A percentile compares a stretch with the other conserved stretches of the same genome.
Conservation (phyloP, 2,797 vertebrate genomes). For the Synanceia verrucosa region DNA sequence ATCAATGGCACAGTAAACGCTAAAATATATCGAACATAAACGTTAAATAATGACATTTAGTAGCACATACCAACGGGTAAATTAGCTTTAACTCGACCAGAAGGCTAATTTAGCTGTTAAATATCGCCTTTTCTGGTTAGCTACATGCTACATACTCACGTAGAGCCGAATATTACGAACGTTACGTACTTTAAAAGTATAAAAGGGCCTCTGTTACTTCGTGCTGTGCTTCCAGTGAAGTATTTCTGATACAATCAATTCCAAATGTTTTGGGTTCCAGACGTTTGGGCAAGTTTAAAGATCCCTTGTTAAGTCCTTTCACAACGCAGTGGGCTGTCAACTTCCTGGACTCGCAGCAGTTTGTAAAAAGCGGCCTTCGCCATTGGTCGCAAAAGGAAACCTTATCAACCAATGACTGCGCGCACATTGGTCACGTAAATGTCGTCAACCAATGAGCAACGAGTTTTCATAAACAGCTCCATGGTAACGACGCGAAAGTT, state of each 20-base stretch:
- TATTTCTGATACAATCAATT: neutral
- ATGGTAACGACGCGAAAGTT: constrained; percentile 71
- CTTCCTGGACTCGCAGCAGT: constrained; percentile 75
- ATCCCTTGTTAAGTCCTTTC: constrained; percentile 20
- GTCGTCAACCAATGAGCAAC: constrained; percentile 63
- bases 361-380: constrained; percentile 80
- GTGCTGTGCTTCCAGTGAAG: neutral
- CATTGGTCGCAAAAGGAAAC: constrained; percentile 70
- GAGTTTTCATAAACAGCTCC: constrained; percentile 72
- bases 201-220: neutral
- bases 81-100: neutral
- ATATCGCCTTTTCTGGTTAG: neutral
- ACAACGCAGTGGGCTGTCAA: constrained; percentile 38
- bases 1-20: neutral
- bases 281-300: constrained; percentile 48
- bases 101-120: neutral
- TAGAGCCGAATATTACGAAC: neutral
- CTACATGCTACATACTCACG: constrained; percentile 2
- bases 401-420: constrained; percentile 60
- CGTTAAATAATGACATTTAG: neutral
- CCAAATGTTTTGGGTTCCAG: neutral
- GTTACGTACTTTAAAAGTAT: constrained; percentile 24
- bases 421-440: neutral
- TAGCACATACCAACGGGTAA: neutral
- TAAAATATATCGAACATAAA: neutral